phyloP scores from a whole-genome alignment of 2,888 invertebrate genomes.

The Pachydiplax longipennis region DNA sequence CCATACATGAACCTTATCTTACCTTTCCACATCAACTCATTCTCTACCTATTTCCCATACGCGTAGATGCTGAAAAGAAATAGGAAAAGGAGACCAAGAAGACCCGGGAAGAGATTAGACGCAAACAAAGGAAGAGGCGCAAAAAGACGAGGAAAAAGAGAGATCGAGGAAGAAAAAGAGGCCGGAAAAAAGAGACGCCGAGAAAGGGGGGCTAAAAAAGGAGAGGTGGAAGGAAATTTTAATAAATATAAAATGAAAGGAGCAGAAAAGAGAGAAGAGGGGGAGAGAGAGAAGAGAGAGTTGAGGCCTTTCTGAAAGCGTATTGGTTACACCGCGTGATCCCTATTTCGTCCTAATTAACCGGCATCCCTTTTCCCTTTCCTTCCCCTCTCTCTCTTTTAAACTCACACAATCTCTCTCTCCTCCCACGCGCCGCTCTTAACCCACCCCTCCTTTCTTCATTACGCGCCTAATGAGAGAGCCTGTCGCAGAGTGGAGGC shows the following conservation, averaged over 20 bases:
- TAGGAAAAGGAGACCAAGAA: background rate
- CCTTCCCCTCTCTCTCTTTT: background rate
- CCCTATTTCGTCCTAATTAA: conserved; percentile 46
- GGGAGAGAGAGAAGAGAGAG: background rate
- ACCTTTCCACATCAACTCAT: no score
- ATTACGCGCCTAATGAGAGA: conserved; percentile 41
- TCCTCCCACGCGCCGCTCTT: background rate
- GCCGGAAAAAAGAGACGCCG: background rate
- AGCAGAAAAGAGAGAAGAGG: background rate
- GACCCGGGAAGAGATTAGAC: background rate
- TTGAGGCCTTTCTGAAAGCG: conserved; percentile 43
- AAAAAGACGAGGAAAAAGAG: background rate
- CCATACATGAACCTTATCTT: no score
- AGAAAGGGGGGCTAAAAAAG: background rate
- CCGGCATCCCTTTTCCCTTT: conserved; percentile 44
- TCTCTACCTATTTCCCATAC: background rate
- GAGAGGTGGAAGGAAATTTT: background rate
- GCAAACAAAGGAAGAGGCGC: background rate
- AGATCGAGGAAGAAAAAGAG: background rate
- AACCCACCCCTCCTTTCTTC: background rate
- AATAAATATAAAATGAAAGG: background rate
- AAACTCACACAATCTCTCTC: background rate
- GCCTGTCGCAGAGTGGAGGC: conserved; percentile 28
- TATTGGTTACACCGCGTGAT: conserved; percentile 46
- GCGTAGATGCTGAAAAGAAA: no score